Percentiles rank a stretch among this genome's conserved stretches.
phyloP scores from a whole-genome alignment of 2,113 vertebrate genomes.

The Castor canadensis region DNA sequence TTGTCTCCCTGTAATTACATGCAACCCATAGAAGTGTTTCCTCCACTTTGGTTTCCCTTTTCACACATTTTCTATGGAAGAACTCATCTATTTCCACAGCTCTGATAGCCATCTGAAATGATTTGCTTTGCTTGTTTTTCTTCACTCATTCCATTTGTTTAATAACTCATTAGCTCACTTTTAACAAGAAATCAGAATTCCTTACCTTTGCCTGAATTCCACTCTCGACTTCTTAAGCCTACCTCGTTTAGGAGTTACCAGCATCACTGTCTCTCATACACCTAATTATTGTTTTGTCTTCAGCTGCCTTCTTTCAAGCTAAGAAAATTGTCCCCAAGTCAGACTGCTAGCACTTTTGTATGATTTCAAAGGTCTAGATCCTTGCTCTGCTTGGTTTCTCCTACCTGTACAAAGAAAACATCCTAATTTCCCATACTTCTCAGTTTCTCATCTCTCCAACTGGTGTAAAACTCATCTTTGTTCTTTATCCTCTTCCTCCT shows the following conservation, averaged over 20 bases:
- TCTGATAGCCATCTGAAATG: constrained; percentile 28
- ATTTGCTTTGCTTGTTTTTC: constrained; percentile 21
- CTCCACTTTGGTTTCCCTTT: constrained; percentile 35
- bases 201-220: constrained; percentile 31
- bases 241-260: not conserved
- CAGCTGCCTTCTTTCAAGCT: not conserved
- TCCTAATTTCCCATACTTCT: not conserved
- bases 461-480: constrained; percentile 12
- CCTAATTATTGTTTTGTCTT: not conserved
- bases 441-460: constrained; percentile 1
- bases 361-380: not conserved
- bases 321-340: not conserved
- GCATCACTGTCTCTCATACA: not conserved
- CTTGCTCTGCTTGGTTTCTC: not conserved
- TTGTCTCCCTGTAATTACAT: constrained; percentile 4
- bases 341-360: not conserved
- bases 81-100: not conserved
- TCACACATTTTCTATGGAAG: constrained; percentile 33
- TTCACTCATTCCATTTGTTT: constrained; percentile 44
- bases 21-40: not conserved
- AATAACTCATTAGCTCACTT: constrained; percentile 25
- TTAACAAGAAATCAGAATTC: constrained; percentile 20
- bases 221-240: constrained; percentile 12
- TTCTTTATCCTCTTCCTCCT: constrained; percentile 19
- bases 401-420: not conserved